Evolutionary conservation across 2,113 vertebrate species (phyloP), one percentile per base, ranked within the genome.

Genomic region (Neopipo cinnamomea): DNA sequence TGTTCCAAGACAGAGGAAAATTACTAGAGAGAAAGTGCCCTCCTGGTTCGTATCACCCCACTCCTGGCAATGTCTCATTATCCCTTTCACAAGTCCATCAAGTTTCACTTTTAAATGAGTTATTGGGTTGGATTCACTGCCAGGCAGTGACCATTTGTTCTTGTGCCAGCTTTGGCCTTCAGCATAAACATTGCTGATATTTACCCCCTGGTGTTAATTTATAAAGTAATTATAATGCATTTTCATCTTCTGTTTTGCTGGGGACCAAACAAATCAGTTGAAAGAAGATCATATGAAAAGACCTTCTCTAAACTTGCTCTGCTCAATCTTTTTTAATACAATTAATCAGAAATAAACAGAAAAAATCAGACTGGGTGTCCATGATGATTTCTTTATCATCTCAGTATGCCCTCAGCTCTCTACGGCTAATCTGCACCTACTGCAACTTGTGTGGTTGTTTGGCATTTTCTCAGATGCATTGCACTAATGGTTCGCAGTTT

Each of bases 51-150:
- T 15, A 61, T 12, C 24, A 13, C 33, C 47, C 70, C 44, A 8
- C 66, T 77, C 28, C 67, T 86, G 67, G 85, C 63, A 88, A 52
- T 63, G 88, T 58, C 61, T 89, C 65, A 91, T 65, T 21, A 81
- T 28, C 22, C 31, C 58, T 65, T 72, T 70, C 86, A 9, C 19
- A 87, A 91, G 39, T 78, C 81, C 83, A 81, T 84, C 91, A 92
- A 75, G 61, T 81, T 87, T 78, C 83, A 93, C 72, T 91, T 95
- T 84, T 91, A 92, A 95, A 95, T 81, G 76, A 92, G 55, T 94
- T 93, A 94, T 9, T 83, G 92, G 79, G 67, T 50, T 88, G 79
- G 76, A 88, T 83, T 94, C 83, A 70, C 23, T 70, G 82, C 58
- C 82, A 93, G 67, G 42, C 67, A 74, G 71, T 76, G 75, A 90